phyloP scores from a whole-genome alignment of 2,113 vertebrate species.

The Pseudopodoces humilis region DNA sequence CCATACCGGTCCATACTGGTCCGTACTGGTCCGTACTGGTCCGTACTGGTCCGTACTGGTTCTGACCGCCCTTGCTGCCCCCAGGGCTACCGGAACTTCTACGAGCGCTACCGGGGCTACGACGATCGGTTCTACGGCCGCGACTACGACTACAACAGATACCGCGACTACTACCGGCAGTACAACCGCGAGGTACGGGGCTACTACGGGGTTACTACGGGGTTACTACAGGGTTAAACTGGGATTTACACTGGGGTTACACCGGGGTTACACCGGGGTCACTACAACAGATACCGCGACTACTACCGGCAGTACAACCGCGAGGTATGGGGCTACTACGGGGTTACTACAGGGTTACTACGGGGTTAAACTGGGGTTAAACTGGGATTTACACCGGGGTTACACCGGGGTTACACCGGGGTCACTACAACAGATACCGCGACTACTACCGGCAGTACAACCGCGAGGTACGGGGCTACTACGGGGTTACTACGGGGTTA shows the following conservation, averaged over 20 bases:
- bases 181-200: background rate
- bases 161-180: background rate
- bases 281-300: background rate
- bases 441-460: too few relatives aligned
- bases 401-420: too few relatives aligned
- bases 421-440: too few relatives aligned
- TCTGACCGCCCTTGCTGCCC: accelerated
- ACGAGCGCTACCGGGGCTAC: background rate
- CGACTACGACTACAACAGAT: background rate
- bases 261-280: too few relatives aligned
- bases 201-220: too few relatives aligned
- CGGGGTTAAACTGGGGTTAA: too few relatives aligned
- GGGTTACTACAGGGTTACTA: too few relatives aligned
- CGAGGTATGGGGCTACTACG: background rate
- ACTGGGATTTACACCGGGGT: too few relatives aligned
- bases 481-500: background rate
- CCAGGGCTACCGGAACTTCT: background rate
- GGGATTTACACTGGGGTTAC: background rate
- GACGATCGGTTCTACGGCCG: background rate
- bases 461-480: too few relatives aligned
- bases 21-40: background rate
- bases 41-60: background rate
- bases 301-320: background rate
- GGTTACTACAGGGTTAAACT: background rate
- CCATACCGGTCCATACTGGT: background rate